Evolutionary conservation across 2,888 invertebrate species (phyloP).

Genomic region (Schizotus pectinicornis): DNA sequence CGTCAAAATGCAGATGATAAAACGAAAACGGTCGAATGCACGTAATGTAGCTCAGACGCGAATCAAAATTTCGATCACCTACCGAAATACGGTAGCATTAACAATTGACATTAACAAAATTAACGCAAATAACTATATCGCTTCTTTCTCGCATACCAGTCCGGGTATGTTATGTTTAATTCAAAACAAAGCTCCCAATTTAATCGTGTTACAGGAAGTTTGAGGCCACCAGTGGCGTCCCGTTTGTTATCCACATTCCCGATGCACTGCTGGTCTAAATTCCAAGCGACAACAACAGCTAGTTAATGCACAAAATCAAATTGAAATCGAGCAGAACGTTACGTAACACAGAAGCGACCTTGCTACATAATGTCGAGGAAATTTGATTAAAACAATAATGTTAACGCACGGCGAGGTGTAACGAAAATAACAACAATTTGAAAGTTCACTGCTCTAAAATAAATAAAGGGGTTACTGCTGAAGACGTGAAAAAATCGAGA

Average conservation of each 20-base stretch:
- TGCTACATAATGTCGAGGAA: too few relatives aligned
- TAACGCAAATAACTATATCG: background rate
- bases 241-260: constrained; percentile 4
- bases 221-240: constrained; percentile 36
- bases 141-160: constrained; percentile 9
- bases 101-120: background rate
- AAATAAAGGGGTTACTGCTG: too few relatives aligned
- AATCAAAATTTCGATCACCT: background rate
- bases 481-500: too few relatives aligned
- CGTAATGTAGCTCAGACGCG: background rate
- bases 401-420: background rate
- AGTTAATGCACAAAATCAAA: too few relatives aligned
- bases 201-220: constrained; percentile 46
- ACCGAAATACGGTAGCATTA: background rate
- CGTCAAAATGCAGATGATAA: constrained; percentile 15
- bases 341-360: too few relatives aligned
- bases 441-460: too few relatives aligned
- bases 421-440: too few relatives aligned
- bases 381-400: too few relatives aligned
- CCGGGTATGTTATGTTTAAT: constrained; percentile 17
- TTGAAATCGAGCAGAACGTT: too few relatives aligned
- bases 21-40: background rate
- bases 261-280: background rate
- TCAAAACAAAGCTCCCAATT: constrained; percentile 41
- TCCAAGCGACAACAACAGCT: too few relatives aligned